Base-by-base conservation (phyloP, 2,888 invertebrate species). In the Scrobipalpa costella region DNA sequence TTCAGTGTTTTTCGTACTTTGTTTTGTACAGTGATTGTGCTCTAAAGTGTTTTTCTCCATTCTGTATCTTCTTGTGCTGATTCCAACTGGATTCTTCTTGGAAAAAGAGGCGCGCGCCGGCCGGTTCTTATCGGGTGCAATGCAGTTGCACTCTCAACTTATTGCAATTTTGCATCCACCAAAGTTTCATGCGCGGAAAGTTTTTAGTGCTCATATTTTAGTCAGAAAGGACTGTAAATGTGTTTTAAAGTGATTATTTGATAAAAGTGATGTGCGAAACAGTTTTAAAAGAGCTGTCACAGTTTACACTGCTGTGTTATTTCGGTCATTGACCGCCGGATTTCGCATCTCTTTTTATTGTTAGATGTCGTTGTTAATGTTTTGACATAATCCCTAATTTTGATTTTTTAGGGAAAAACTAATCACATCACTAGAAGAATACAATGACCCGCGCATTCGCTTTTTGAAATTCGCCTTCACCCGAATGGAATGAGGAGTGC, bases 91-190 rank as follows among this genome's bases (percentile, higher is more conserved):
- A 90, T 83, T 90, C 90, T 88, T 80, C 77, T 88, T 88, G 84
- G 89, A 88, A 86, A 86, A 77, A 77, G 72, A 84, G 85, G 83
- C 86, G 86, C 87, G 89, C 90, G 90, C 90, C 91, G 91, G 91
- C 91, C 90, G 91, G 91, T 91, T 90, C 88, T 89, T 89, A 90
- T 88, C 86, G 89, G 86, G 88, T 90, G 90, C 90, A 90, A 85
- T 90, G 90, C 90, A 90, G 90, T 91, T 92, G 92, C 92, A 92
- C 85, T 91, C 85, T 86, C 85, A 90, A 92, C 90, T 90, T 90
- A 90, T 88, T 92, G 92, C 92, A 92, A 86, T 92, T 90, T 90
- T 88, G 88, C 86, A 90, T 86, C 85, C 78, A 79, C 75, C 77
- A 88, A 90, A 90, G 85, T 90, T 90, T 85, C 81, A 83, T 84